Evolutionary conservation across 2,113 vertebrate genomes (phyloP).

Genomic region (Rhea americana): DNA sequence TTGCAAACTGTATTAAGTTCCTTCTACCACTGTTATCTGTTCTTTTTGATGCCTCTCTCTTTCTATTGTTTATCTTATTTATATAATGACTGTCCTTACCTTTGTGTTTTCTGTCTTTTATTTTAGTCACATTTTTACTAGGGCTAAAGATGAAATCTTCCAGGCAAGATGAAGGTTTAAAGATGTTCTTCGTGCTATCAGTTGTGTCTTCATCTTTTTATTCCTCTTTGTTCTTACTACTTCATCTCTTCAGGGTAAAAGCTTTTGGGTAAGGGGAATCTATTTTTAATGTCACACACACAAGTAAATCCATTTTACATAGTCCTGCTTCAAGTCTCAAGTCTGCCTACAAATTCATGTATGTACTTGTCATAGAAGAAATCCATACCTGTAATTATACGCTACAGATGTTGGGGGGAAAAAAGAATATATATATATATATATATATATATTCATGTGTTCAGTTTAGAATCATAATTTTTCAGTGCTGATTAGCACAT

Average conservation of each 20-base stretch:
- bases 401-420: neutral
- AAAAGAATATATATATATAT: neutral
- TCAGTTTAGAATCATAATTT: neutral
- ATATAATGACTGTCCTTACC: slow-evolving; percentile 39
- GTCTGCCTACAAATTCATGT: neutral
- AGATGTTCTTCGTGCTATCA: slow-evolving; percentile 54
- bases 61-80: slow-evolving; percentile 21
- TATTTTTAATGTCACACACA: slow-evolving; percentile 22
- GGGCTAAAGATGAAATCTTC: slow-evolving; percentile 64
- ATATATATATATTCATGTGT: neutral
- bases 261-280: slow-evolving; percentile 67
- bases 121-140: slow-evolving; percentile 60
- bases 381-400: accelerated
- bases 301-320: neutral
- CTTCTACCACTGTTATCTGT: neutral
- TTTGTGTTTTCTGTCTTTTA: slow-evolving; percentile 60
- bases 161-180: slow-evolving; percentile 58
- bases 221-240: slow-evolving; percentile 62
- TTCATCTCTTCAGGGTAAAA: slow-evolving; percentile 59
- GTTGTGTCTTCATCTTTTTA: slow-evolving; percentile 54
- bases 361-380: neutral
- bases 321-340: neutral
- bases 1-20: neutral
- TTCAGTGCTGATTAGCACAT: neutral
- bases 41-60: slow-evolving; percentile 24